phyloP scores from a whole-genome alignment of 2,888 invertebrate genomes.

The Synanthedon vespiformis region DNA sequence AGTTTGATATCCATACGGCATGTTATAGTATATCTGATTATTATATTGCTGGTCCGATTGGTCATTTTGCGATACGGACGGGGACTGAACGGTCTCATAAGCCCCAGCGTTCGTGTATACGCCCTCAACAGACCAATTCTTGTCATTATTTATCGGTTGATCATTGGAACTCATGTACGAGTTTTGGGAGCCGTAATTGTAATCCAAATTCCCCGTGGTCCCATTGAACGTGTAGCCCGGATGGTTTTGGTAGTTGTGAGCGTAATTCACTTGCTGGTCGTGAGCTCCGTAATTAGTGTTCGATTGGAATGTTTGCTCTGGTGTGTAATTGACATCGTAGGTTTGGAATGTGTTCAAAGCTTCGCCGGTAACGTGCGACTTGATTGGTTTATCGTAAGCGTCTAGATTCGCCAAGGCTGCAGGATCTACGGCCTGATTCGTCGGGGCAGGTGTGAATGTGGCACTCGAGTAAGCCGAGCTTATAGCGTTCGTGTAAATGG shows the following conservation, averaged over 20 bases:
- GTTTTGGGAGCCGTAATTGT: slow-evolving; percentile 73
- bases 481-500: slow-evolving; percentile 35
- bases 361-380: slow-evolving; percentile 54
- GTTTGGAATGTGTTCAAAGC: slow-evolving; percentile 30
- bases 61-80: slow-evolving; percentile 38
- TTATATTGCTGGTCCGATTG: slow-evolving; percentile 17
- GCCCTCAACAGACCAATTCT: slow-evolving; percentile 29
- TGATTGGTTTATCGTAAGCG: slow-evolving; percentile 50
- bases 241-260: slow-evolving; percentile 61
- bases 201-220: slow-evolving; percentile 69
- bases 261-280: slow-evolving; percentile 19
- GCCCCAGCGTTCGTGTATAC: slow-evolving; percentile 62
- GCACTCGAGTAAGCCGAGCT: slow-evolving; percentile 23
- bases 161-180: slow-evolving; percentile 27
- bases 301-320: slow-evolving; percentile 2
- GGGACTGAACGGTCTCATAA: slow-evolving; percentile 57
- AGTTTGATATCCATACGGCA: slow-evolving; percentile 61
- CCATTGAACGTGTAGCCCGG: slow-evolving; percentile 73
- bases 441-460: slow-evolving; percentile 17
- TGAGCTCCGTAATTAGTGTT: slow-evolving; percentile 20
- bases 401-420: slow-evolving; percentile 34
- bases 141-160: slow-evolving; percentile 26
- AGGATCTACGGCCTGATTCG: slow-evolving; percentile 9
- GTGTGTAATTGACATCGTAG: slow-evolving; percentile 7
- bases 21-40: slow-evolving; percentile 51